Evolutionary conservation across 2,113 vertebrate species (phyloP), one percentile per base, ranked within the genome.

Genomic region (Ictalurus furcatus): DNA sequence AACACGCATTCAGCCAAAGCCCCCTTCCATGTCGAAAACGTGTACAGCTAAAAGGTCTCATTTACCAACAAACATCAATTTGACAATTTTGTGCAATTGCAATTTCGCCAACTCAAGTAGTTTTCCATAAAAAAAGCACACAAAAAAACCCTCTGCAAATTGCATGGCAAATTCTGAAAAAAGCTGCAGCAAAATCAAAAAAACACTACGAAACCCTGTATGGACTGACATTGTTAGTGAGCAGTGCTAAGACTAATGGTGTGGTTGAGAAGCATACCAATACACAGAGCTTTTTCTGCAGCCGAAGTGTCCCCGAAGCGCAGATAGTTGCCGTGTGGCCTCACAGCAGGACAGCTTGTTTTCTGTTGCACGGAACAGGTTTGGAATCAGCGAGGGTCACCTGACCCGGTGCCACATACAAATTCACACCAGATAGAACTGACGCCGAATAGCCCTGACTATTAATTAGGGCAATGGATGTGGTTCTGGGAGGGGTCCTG

Each of bases 401-500:
- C 67, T 84, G 81, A 58, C 52, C 23, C 5, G 28, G 23, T 6
- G 37, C 54, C 73, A 25, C 40, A 48, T 34, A 82, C 63, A 78
- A 40, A 59, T 16, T 37, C 16, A n/a, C 63, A 58, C 69, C 69
- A 9, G 71, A 86, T 21, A 61, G 58, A 86, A 69, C 40, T 73
- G 58, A 80, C 28, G 65, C 71, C 37, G 37, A 85, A 84, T 87
- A 69, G 90, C 91, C 58, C 91, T 90, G 86, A 82, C 93, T 86
- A 76, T 90, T 94, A 91, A 93, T 90, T 86, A 93, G 85, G 25
- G 44, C 88, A 87, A 30, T 89, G 81, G 86, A 89, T 76, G 85
- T 84, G 78, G 89, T 61, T 87, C 1, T 5, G 80, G 71, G 79
- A 89, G 84, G 74, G 80, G 88, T 88, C 92, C 91, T 85, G 91